Evolutionary conservation across 2,797 vertebrate species (phyloP).

Genomic region (Psittacula derbiana): DNA sequence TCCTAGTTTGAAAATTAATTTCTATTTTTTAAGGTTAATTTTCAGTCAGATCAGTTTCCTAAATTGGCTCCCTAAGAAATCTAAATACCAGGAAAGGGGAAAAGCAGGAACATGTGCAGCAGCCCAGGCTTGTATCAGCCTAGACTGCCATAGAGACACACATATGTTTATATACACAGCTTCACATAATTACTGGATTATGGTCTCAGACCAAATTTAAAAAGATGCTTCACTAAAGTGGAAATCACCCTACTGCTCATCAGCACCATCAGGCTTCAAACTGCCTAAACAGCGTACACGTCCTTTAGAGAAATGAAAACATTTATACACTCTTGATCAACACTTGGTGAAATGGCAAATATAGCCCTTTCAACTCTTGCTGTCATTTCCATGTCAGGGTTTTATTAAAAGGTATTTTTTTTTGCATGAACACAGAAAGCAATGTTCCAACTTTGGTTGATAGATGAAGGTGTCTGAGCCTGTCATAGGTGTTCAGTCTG

Average conservation of each 20-base stretch:
- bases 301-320: background rate
- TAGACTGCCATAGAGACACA: background rate
- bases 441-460: background rate
- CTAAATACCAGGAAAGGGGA: background rate
- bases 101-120: background rate
- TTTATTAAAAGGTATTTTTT: background rate
- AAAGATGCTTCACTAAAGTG: background rate
- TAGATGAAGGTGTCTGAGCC: background rate
- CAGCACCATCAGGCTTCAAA: background rate
- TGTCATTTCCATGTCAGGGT: background rate
- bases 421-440: background rate
- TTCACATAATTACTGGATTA: background rate
- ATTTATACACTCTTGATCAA: background rate
- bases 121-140: background rate
- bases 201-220: background rate
- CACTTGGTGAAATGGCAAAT: background rate
- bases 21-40: background rate
- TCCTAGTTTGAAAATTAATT: background rate
- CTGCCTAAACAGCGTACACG: background rate
- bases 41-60: background rate
- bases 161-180: background rate
- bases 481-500: background rate
- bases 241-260: background rate
- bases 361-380: background rate
- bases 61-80: background rate